Evolutionary conservation across 2,113 vertebrate species (phyloP).

Genomic region (Ondatra zibethicus): DNA sequence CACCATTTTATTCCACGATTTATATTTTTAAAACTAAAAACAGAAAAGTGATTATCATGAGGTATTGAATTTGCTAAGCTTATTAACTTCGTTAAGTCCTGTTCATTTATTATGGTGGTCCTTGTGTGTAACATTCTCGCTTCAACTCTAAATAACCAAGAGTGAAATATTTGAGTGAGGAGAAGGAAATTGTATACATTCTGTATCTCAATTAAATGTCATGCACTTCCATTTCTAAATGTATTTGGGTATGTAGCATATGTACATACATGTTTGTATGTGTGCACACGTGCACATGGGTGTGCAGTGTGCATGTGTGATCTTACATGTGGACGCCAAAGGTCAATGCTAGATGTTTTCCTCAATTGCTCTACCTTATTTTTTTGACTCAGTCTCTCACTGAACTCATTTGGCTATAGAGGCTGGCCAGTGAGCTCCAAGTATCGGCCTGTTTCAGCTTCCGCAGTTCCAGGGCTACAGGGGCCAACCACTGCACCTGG

Average conservation of each 20-base stretch:
- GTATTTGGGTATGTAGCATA: neutral
- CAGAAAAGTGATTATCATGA: constrained; percentile 32
- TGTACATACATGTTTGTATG: neutral
- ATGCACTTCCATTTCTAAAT: neutral
- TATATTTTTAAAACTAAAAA: neutral
- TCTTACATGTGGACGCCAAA: neutral
- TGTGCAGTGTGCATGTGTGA: neutral
- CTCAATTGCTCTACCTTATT: neutral
- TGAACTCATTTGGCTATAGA: neutral
- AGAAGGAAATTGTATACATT: constrained; percentile 6
- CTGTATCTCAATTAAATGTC: neutral
- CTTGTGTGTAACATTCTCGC: neutral
- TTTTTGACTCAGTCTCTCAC: neutral
- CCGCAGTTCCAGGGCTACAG: neutral
- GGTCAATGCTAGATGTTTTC: neutral
- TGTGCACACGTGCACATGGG: neutral
- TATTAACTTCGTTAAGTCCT: constrained; percentile 58
- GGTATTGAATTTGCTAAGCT: constrained; percentile 30
- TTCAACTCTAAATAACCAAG: constrained; percentile 48
- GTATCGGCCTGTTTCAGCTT: neutral
- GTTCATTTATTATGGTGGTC: constrained; percentile 32
- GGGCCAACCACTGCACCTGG: neutral
- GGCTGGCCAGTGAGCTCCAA: neutral
- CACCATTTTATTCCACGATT: neutral
- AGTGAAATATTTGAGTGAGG: constrained; percentile 7